Base-by-base conservation (phyloP, 2,797 vertebrate genomes). In the Betta splendens region DNA sequence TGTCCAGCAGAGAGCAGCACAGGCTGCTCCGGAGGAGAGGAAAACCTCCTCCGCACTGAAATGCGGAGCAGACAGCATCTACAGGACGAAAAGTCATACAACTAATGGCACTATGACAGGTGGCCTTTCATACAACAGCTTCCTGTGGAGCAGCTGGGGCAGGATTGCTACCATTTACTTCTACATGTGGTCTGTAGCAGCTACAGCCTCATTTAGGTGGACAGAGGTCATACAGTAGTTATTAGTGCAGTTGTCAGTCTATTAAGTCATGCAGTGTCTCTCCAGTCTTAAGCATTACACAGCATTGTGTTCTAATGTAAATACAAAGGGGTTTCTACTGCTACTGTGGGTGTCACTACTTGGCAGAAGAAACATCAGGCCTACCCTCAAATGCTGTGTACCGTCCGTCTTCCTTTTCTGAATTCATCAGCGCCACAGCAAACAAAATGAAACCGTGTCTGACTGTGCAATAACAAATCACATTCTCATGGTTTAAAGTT, bases 361-460 rank as follows among this genome's bases (percentile, higher is more conserved):
- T 11, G 62, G 45, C 55, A 61, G 52, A 51, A 51, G 33, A 2
- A 9, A 32, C 40, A 32, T 49, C 53, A 54, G 51, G 43, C 76
- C 31, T 78, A 84, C 77, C 77, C 70, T 40, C 15, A 64, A 29
- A 0, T 7, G 28, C 79, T 91, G 93, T 64, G 89, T 77, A 91
- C 90, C 81, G 80, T 92, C 91, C 55, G 86, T 91, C 84, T 90
- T 94, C 92, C 91, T 94, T 91, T 94, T 93, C 93, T 94, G 91
- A 82, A 79, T 78, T 84, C 85, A 91, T 87, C 89, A 87, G 83
- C 89, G 89, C 88, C 80, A 89, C 75, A 85, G 75, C 81, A 91
- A 78, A 88, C 84, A 90, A 88, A 81, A 88, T 85, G 56, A 81
- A 83, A 75, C 7, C 48, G 57, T 73, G 11, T 36, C 37, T 36